Evolutionary conservation across 37 sponge, comb jelly and placozoan species (phyloP).

Genomic region (Beroe ovata): DNA sequence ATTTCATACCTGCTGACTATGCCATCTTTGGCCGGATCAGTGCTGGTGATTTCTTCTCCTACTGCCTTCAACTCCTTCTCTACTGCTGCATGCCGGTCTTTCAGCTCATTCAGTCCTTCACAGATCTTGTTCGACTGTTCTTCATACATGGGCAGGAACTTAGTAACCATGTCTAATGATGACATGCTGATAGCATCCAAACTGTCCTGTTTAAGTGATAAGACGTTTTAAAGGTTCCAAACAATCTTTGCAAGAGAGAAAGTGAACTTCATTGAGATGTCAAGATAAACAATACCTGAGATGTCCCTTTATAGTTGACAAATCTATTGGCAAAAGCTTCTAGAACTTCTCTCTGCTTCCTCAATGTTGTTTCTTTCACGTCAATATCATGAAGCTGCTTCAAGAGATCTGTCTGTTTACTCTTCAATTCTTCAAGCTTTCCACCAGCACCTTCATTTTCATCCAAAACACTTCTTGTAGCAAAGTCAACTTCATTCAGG

Average conservation of each 20-base stretch:
- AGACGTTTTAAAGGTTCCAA: neutral
- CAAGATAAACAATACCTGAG: slow-evolving; percentile 16
- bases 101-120: neutral
- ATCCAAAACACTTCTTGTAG: slow-evolving; percentile 29
- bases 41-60: neutral
- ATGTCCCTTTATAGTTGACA: neutral
- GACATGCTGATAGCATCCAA: slow-evolving; percentile 24
- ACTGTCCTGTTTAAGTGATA: neutral
- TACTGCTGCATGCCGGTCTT: neutral
- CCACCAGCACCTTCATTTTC: slow-evolving; percentile 39
- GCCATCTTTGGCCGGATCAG: slow-evolving; percentile 61
- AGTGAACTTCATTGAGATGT: too few species aligned
- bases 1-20: slow-evolving; percentile 65
- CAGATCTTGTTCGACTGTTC: slow-evolving; percentile 40
- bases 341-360: slow-evolving; percentile 39
- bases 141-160: slow-evolving; percentile 63
- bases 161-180: slow-evolving; percentile 60
- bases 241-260: too few species aligned
- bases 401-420: slow-evolving; percentile 30
- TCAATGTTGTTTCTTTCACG: slow-evolving; percentile 13
- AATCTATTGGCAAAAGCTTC: slow-evolving; percentile 56
- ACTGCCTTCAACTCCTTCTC: slow-evolving; percentile 36
- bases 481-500: slow-evolving; percentile 57
- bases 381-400: slow-evolving; percentile 21
- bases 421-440: slow-evolving; percentile 5